phyloP scores from a whole-genome alignment of 2,888 invertebrate genomes.

The Schrankia costaestrigalis region DNA sequence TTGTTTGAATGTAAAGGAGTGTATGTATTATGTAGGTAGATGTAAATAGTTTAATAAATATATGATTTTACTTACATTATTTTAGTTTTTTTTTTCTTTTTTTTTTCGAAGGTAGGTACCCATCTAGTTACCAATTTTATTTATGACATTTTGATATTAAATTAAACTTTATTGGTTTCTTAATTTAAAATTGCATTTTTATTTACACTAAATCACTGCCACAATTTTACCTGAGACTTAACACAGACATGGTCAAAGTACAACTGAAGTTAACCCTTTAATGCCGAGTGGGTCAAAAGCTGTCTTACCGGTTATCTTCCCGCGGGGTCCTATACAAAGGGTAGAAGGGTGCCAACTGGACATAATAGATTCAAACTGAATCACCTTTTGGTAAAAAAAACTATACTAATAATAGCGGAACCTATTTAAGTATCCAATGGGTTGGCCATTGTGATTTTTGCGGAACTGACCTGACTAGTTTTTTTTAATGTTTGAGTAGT shows the following conservation, averaged over 20 bases:
- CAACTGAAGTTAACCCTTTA: constrained; percentile 70
- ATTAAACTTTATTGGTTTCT: no score
- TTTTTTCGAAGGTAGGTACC: no score
- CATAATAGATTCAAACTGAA: constrained; percentile 54
- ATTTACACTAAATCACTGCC: constrained; percentile 8
- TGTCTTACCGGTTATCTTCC: constrained; percentile 80
- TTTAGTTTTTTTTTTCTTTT: no score
- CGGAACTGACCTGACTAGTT: constrained; percentile 79
- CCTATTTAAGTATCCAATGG: constrained; percentile 80
- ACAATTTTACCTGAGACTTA: constrained; percentile 10
- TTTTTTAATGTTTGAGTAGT: constrained; percentile 43
- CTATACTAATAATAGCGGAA: constrained; percentile 60
- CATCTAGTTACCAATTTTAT: no score
- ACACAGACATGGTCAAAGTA: constrained; percentile 57
- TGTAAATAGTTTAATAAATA: no score
- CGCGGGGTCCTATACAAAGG: constrained; percentile 57
- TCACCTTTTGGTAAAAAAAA: constrained; percentile 47
- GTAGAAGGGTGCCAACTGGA: constrained; percentile 70
- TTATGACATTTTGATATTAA: no score
- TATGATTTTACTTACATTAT: no score
- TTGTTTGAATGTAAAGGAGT: no score
- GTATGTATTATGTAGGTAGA: no score
- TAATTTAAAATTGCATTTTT: no score
- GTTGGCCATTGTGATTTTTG: constrained; percentile 67
- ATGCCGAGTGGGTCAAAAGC: constrained; percentile 63